phyloP scores from a whole-genome alignment of 2,888 invertebrate species.

The Dryobota labecula region DNA sequence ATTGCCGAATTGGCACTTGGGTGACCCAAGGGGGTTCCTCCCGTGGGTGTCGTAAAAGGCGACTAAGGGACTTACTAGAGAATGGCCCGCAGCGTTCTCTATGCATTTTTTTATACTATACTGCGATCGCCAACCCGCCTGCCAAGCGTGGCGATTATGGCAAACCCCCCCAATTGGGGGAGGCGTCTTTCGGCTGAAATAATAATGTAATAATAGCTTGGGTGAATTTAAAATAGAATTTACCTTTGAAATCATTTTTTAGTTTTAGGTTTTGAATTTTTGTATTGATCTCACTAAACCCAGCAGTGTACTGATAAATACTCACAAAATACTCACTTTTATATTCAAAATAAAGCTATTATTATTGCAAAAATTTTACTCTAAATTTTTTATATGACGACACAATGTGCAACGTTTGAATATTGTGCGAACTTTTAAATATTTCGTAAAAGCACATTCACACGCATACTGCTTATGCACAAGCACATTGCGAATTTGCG shows the following conservation, averaged over 20 bases:
- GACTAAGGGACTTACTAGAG: no score
- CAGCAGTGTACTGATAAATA: conserved; percentile 19
- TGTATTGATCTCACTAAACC: conserved; percentile 16
- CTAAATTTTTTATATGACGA: conserved; percentile 27
- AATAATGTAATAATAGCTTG: no score
- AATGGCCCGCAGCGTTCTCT: no score
- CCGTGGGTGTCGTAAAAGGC: no score
- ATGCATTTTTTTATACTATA: no score
- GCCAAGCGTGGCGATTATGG: no score
- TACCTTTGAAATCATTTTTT: conserved; percentile 52
- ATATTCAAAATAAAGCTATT: conserved; percentile 41
- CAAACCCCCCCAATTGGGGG: no score
- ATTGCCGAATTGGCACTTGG: no score
- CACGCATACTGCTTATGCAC: conserved; percentile 28
- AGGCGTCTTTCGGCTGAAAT: no score
- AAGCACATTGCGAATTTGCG: conserved; percentile 6
- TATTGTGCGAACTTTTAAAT: conserved; percentile 33
- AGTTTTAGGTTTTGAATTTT: neutral
- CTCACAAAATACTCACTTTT: conserved; percentile 40
- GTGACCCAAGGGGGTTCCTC: no score
- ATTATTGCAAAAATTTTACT: conserved; percentile 30
- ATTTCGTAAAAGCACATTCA: conserved; percentile 50
- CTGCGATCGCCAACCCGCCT: no score
- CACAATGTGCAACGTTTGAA: conserved; percentile 44
- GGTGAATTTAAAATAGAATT: neutral